Base-by-base conservation (phyloP, 2,888 invertebrate genomes). In the Rotaria socialis region DNA sequence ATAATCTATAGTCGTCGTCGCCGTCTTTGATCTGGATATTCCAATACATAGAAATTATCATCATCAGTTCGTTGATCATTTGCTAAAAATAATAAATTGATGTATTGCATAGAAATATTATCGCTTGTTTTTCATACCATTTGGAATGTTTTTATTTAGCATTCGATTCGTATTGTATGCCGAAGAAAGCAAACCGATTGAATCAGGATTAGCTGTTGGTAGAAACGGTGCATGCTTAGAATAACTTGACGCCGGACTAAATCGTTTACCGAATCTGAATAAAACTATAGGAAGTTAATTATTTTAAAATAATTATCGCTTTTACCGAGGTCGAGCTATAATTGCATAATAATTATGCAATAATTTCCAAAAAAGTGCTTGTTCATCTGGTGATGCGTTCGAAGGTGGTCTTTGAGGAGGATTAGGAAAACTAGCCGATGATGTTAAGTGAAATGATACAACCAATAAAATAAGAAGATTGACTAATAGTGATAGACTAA, bases 311-410 rank as follows among this genome's bases (percentile, higher is more conserved):
- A 55, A 22, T 19, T 4, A 55, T 55, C 7, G 22, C 4, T 4
- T 22, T 43, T 75, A 75, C 75, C 75, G 41, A 43, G 75, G 75
- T 75, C 75, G 75, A 75, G 41, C 75, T 8, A 75, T 75, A 7
- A 75, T 75, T 8, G 75, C 75, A 75, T 75, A 75, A 75, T 75
- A 75, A 47, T 75, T 75, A 47, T 75, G 75, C 22, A 75, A 75
- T 75, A 75, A 75, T 75, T 75, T 75, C 75, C 75, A 75, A 8
- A 75, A 75, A 24, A 75, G 43, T 10, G 41, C 43, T 7, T 47
- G 43, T 43, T 75, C 75, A 24, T 75, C 75, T 75, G 75, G 75
- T 75, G 75, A 75, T 24, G 75, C 75, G 43, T 75, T 75, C 27
- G 41, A 47, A 8, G 41, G 41, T 43, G 75, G 75, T 24, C 8